Evolutionary conservation across 2,888 invertebrate species (phyloP).

Genomic region (Drosophila silvestris): DNA sequence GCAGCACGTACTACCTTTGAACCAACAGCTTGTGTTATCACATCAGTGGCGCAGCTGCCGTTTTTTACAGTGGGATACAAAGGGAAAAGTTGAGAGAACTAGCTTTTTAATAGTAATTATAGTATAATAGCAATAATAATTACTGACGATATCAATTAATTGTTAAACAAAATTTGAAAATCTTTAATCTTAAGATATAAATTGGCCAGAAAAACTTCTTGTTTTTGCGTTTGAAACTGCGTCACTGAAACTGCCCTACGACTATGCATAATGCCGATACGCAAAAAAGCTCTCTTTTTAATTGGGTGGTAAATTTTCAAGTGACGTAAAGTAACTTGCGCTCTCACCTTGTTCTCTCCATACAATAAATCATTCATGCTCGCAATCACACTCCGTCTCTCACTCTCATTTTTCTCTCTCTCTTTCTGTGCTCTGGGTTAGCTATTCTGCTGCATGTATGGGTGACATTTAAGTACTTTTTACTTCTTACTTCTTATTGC

Average conservation of each 20-base stretch:
- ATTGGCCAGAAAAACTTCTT: not conserved
- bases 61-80: conserved; percentile 26
- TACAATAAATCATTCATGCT: conserved; percentile 39
- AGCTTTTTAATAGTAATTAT: not conserved
- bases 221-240: not conserved
- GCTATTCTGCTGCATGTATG: conserved; percentile 27
- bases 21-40: conserved; percentile 50
- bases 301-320: conserved; percentile 40
- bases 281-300: conserved; percentile 44
- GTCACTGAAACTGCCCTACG: conserved; percentile 28
- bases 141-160: not conserved
- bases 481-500: conserved; percentile 58
- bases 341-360: conserved; percentile 34
- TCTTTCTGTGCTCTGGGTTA: conserved; percentile 6
- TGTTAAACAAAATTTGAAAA: not conserved
- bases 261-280: conserved; percentile 30
- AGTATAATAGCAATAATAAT: no score
- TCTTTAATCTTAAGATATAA: not conserved
- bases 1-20: conserved; percentile 56
- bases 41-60: conserved; percentile 57
- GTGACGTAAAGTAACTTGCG: conserved; percentile 36
- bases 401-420: conserved; percentile 6
- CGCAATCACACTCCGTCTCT: conserved; percentile 1
- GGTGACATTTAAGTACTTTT: conserved; percentile 44
- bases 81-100: no score